A percentile compares a stretch with the other conserved stretches of the same genome.
Evolutionary conservation across 1,140 invertebrate genomes (phyloP).

Genomic region (Diorhabda sublineata): DNA sequence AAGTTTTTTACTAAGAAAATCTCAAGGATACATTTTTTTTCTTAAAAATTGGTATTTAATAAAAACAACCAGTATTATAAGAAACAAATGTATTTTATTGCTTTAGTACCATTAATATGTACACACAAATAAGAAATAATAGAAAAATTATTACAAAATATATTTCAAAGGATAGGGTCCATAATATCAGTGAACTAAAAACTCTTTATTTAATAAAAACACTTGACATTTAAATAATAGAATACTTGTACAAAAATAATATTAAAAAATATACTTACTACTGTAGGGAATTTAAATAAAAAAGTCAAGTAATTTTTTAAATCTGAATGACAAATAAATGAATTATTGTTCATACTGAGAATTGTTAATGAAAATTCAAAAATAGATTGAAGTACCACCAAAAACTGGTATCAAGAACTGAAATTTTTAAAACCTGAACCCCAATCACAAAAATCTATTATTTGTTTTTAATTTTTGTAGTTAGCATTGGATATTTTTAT

Average conservation of each 20-base stretch:
- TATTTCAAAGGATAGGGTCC: constrained; percentile 21
- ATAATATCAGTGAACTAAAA: constrained; percentile 27
- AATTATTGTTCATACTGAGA: no score
- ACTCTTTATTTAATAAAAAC: constrained; percentile 18
- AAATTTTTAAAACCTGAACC: no score
- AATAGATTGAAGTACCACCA: no score
- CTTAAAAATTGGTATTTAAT: not conserved
- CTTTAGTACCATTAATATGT: constrained; percentile 36
- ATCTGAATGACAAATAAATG: no score
- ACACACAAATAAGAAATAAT: constrained; percentile 36
- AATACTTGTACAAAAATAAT: constrained; percentile 26
- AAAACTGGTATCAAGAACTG: no score
- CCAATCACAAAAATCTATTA: no score
- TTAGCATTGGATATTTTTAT: no score
- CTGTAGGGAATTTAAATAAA: constrained; percentile 4
- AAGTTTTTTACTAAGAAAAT: no score
- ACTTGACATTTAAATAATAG: constrained; percentile 24
- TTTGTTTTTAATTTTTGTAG: no score
- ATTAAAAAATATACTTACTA: constrained; percentile 14
- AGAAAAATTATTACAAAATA: constrained; percentile 36
- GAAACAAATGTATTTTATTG: constrained; percentile 35
- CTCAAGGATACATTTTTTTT: no score
- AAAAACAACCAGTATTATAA: constrained; percentile 17
- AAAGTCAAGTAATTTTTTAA: not conserved
- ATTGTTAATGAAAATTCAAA: no score